Base-by-base conservation (phyloP, 2,888 invertebrate species). In the Aphodius granarius region DNA sequence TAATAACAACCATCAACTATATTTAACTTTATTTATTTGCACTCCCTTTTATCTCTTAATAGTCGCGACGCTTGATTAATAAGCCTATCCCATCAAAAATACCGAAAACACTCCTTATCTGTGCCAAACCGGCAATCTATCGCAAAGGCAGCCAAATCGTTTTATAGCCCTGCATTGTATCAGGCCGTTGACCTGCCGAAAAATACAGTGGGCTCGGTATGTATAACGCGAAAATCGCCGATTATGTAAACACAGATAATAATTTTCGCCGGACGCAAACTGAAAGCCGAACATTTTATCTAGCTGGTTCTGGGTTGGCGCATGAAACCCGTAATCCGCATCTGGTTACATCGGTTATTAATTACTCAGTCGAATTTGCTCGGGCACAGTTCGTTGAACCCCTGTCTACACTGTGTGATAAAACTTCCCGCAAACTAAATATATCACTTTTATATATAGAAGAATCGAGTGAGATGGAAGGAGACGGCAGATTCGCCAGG, bases 191-290 rank as follows among this genome's bases (percentile, higher is more conserved):
- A 43, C 43, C 43, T 13, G 43, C 4, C 43, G 13, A 43, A 23
- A 43, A 43, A 9, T 2, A 9, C 43, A 43, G 43, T 43, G 13
- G 43, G 4, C 43, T 3, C 43, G 43, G 43, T 43, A 13, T n/a
- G n/a, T n/a, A n/a, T n/a, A n/a, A n/a, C 43, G 43, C 65, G 63
- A 64, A 72, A 64, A 64, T 64, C 64, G 64, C 15, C 23, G 72
- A 72, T 72, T 72, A 72, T 72, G 72, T 72, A 72, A 72, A 72
- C 72, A 72, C 21, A 72, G 72, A 72, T 72, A 72, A 72, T 72
- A 43, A 43, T 43, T 64, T 64, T 64, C 63, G 21, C 21, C 13
- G 43, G 43, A 43, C 43, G 17, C 65, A 68, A 19, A 68, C 22
- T n/a, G 68, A n/a, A 19, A 68, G 19, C 68, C 13, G n/a, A 0